A percentile compares a stretch with the other conserved stretches of the same genome.
phyloP scores from a whole-genome alignment of 2,888 invertebrate species.

The Stratiomys singularior region DNA sequence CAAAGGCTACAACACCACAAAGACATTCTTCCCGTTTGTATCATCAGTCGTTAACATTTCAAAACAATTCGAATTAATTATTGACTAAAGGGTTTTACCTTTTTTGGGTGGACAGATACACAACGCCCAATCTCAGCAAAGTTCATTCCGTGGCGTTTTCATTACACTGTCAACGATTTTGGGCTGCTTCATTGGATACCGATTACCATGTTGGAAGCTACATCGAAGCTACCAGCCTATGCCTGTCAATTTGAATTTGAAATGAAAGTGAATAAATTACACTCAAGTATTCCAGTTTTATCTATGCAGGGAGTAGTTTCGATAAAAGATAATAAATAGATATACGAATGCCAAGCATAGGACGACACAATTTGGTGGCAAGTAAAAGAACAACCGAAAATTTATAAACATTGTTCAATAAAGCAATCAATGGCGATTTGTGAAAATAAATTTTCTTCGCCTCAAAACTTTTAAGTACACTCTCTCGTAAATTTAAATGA shows the following conservation, averaged over 20 bases:
- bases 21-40: neutral
- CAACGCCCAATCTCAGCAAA: neutral
- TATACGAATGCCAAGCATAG: neutral
- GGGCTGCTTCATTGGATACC: neutral
- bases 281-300: neutral
- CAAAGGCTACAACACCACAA: neutral
- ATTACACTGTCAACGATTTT: neutral
- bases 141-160: neutral
- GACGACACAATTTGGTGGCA: neutral
- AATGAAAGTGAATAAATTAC: conserved; percentile 11
- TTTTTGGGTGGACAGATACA: neutral
- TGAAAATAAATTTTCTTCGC: conserved; percentile 8
- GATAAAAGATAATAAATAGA: conserved; percentile 1
- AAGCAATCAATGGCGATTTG: conserved; percentile 9
- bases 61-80: conserved; percentile 12
- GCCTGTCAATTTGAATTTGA: conserved; percentile 2
- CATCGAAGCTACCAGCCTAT: neutral
- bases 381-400: too few relatives aligned
- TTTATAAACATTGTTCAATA: neutral
- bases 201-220: neutral
- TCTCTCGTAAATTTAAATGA: neutral
- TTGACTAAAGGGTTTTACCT: conserved; percentile 6
- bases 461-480: neutral
- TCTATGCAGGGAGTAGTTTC: neutral
- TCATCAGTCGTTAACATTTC: conserved; percentile 1